Evolutionary conservation across 2,113 vertebrate species (phyloP), one percentile per base, ranked within the genome.

Genomic region (Lophotis ruficrista): DNA sequence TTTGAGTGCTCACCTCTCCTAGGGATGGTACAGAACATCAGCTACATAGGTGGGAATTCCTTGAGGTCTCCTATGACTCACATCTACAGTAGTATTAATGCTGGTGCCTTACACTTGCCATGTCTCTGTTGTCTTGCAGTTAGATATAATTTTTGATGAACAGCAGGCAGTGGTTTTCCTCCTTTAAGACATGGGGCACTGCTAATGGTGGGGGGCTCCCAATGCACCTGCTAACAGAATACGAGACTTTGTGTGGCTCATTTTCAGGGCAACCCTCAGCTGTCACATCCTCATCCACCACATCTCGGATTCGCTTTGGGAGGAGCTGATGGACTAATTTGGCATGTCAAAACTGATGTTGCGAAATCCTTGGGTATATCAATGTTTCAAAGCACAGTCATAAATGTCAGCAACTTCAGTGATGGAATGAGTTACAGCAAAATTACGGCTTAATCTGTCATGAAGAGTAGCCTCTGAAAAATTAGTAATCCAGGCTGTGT

Each of bases 281-380:
- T 81, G 30, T 69, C 38, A 7, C 58, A 7, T 45, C 51, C 33
- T 87, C 47, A 51, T 73, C 48, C 47, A 21, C 14, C 0, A 4
- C 62, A 27, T 41, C 1, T 0, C 0, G 5, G 82, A n/a, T 72
- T 73, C 0, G 0, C 41, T 85, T 80, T 54, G 47, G 47, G 91
- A 94, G 56, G 23, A 73, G 28, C 45, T 1, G 6, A 62, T 73
- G 35, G 54, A 57, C 53, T 85, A 70, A 80, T 61, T 37, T 48
- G 33, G 58, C 38, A 9, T 24, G n/a, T 80, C 78, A 94, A 58
- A 93, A 28, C 14, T 77, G 51, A 76, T 65, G 64, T 53, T 84
- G 50, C 2, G 0, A 93, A 86, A 88, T 80, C 68, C 75, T 87
- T 83, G 71, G 31, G 66, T 83, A 47, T 58, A 80, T 69, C 89